phyloP scores from a whole-genome alignment of 2,888 invertebrate genomes.

The Athrips mouffetella region DNA sequence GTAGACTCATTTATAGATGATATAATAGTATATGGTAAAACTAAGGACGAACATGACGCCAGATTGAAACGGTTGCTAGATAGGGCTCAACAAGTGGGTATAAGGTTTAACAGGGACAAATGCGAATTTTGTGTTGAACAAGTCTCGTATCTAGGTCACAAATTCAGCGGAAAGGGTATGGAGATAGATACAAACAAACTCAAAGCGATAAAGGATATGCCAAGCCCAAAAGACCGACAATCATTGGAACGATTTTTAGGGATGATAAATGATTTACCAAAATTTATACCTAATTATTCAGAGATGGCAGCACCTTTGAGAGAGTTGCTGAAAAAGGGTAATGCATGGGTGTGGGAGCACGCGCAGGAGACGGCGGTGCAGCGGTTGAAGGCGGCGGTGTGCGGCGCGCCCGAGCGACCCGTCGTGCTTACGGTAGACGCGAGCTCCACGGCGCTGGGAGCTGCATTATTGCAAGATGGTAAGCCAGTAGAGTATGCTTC shows the following conservation, averaged over 20 bases:
- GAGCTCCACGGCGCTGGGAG: conserved; percentile 18
- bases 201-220: conserved; percentile 17
- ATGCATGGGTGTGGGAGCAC: background rate
- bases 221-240: background rate
- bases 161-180: too few relatives aligned
- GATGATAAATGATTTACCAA: conserved; percentile 9
- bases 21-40: too few relatives aligned
- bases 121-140: too few relatives aligned
- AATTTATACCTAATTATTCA: conserved; percentile 5
- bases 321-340: background rate
- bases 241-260: conserved; percentile 18
- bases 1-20: too few relatives aligned
- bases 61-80: too few relatives aligned
- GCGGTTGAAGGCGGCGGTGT: conserved; percentile 5
- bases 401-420: background rate
- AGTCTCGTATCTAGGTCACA: too few relatives aligned
- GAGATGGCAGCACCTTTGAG: background rate
- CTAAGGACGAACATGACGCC: too few relatives aligned
- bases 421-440: conserved; percentile 19
- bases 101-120: too few relatives aligned
- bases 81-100: too few relatives aligned
- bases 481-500: conserved; percentile 26
- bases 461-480: conserved; percentile 21
- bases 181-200: too few relatives aligned
- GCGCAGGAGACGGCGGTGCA: background rate